These are phyloP conservation scores for Lasioglossum zephyrum DNA, from an alignment of 2,888 invertebrate species.

Conservation along the genomic window DNA sequence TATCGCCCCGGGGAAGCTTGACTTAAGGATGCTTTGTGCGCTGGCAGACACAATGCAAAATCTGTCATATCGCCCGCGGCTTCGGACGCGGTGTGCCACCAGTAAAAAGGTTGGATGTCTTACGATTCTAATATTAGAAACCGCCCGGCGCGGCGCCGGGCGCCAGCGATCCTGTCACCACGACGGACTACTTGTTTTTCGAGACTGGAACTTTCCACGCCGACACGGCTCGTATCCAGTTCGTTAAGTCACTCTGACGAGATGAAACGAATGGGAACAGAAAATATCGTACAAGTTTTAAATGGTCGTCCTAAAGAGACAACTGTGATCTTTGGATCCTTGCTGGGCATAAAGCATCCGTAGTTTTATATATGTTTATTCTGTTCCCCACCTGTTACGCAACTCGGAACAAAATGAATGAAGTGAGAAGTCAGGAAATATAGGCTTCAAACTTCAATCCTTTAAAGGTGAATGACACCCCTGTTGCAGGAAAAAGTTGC, in stretches of 20 bases:
- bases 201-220: not conserved
- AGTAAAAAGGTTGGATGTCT: slow-evolving; percentile 32
- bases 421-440: not conserved
- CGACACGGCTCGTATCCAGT: not conserved
- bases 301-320: not conserved
- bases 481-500: too few species aligned
- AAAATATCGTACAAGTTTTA: not conserved
- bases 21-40: slow-evolving; percentile 65
- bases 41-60: slow-evolving; percentile 50
- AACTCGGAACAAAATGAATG: not conserved
- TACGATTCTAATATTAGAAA: slow-evolving; percentile 57
- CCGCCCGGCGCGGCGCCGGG: not conserved
- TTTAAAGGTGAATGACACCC: too few species aligned
- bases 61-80: slow-evolving; percentile 57
- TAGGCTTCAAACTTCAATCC: not conserved
- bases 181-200: not conserved
- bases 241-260: slow-evolving; percentile 1
- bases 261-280: not conserved
- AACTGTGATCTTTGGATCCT: not conserved
- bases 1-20: slow-evolving; percentile 58
- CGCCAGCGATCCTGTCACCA: not conserved
- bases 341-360: not conserved
- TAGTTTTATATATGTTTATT: not conserved
- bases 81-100: slow-evolving; percentile 23
- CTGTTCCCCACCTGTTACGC: not conserved